Evolutionary conservation across 2,113 vertebrate species (phyloP).

Genomic region (Ramphastos sulfuratus): DNA sequence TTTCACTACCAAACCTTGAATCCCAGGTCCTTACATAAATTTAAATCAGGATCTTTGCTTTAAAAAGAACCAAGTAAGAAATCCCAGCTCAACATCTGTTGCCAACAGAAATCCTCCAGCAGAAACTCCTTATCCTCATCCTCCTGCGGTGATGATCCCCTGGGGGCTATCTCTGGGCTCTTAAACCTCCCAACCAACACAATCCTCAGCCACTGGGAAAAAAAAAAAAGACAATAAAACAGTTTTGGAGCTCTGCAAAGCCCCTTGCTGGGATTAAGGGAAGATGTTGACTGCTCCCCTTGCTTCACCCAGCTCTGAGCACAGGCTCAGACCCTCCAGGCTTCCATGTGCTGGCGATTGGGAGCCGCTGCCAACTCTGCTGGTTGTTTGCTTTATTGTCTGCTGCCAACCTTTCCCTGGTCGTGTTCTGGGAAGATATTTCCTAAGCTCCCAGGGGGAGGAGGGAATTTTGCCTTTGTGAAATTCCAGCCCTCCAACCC

Average conservation of each 20-base stretch:
- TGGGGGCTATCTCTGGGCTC: neutral
- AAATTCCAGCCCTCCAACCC: neutral
- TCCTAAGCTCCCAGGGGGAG: neutral
- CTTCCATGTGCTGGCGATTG: neutral
- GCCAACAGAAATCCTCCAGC: neutral
- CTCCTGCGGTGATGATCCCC: neutral
- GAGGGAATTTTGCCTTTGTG: neutral
- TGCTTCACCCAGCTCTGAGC: neutral
- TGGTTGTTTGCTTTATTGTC: neutral
- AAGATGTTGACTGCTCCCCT: neutral
- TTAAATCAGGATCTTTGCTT: neutral
- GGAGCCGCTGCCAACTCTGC: neutral
- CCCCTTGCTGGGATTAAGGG: neutral
- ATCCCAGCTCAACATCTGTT: neutral
- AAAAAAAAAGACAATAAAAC: too few relatives aligned
- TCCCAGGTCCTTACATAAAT: neutral
- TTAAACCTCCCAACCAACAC: neutral
- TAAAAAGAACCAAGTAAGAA: neutral
- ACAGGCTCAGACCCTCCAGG: neutral
- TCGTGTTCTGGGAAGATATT: constrained; percentile 33
- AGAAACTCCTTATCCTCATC: neutral
- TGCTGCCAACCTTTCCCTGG: neutral
- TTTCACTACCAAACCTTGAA: neutral
- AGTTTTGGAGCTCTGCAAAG: neutral
- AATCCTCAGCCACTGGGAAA: neutral